A percentile compares a stretch with the other conserved stretches of the same genome.
Evolutionary conservation across 2,113 vertebrate genomes (phyloP).

Genomic region (Crotalus viridis): DNA sequence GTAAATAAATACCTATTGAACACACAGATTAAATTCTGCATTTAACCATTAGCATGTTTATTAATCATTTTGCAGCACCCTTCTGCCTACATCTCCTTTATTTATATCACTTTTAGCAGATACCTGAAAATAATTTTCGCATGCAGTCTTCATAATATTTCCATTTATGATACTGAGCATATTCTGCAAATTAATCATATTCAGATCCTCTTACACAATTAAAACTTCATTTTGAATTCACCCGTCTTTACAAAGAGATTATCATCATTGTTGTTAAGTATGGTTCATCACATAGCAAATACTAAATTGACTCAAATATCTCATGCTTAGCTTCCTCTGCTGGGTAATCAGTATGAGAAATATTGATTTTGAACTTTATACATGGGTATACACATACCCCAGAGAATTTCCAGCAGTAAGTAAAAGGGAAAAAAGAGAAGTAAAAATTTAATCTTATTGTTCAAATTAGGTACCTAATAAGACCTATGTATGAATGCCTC

Average conservation of each 20-base stretch:
- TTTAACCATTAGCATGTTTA: slow-evolving; percentile 8
- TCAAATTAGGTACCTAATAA: neutral
- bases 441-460: neutral
- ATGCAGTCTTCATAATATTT: neutral
- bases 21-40: neutral
- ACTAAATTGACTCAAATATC: neutral
- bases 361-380: neutral
- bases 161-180: neutral
- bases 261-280: neutral
- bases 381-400: neutral
- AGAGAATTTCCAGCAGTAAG: neutral
- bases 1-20: neutral
- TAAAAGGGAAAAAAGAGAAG: neutral
- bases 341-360: neutral
- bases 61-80: neutral
- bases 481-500: neutral
- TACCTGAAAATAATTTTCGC: neutral
- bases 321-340: neutral
- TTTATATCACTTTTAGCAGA: neutral
- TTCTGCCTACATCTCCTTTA: neutral
- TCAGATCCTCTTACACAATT: neutral
- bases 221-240: neutral
- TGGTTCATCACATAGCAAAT: neutral
- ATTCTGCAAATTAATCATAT: neutral
- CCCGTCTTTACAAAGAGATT: neutral